Base-by-base conservation (phyloP, 2,797 vertebrate genomes). In the Pogoniulus pusillus region DNA sequence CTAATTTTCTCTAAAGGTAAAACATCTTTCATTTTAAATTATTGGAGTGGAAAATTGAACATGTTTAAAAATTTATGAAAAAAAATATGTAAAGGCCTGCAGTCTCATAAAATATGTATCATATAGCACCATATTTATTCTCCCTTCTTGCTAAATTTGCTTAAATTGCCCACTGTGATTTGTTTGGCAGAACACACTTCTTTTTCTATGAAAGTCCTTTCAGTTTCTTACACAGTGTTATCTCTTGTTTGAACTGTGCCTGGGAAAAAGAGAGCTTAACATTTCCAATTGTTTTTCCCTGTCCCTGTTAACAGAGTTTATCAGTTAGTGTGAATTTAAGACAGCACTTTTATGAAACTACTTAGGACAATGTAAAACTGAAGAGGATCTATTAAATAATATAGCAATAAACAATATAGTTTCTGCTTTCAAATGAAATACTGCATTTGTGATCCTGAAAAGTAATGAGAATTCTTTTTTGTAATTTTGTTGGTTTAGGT, bases 21-120 rank as follows among this genome's bases (percentile, higher is more conserved):
- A 94, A 60, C n/a, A 71, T 73, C 77, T 80, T 94, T 90, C 79
- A 85, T 93, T 90, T 95, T 54, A 87, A 96, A 72, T 96, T 96
- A 96, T 85, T 96, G 93, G 91, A 96, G 91, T 95, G 92, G 95
- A 96, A 96, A 96, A 96, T 96, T 95, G 86, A 54, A 86, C 47
- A 68, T 3, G 2, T 78, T 96, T 86, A 96, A 96, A 96, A 88
- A 94, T 96, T 94, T 72, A 96, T 94, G 53, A 93, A 64, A 82
- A 54, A 83, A 93, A 93, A 65, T 75, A 94, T 86, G 92, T 93
- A 96, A 91, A 17, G 30, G 86, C 82, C 77, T 91, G 57, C 0
- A 1, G 90, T 88, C 81, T 95, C 82, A 96, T 96, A 85, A 90
- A 96, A 95, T 87, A 96, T 96, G 58, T 39, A 96, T 83, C 37